Conservation (phyloP, 2,797 vertebrate species). For the Platalea minor region DNA sequence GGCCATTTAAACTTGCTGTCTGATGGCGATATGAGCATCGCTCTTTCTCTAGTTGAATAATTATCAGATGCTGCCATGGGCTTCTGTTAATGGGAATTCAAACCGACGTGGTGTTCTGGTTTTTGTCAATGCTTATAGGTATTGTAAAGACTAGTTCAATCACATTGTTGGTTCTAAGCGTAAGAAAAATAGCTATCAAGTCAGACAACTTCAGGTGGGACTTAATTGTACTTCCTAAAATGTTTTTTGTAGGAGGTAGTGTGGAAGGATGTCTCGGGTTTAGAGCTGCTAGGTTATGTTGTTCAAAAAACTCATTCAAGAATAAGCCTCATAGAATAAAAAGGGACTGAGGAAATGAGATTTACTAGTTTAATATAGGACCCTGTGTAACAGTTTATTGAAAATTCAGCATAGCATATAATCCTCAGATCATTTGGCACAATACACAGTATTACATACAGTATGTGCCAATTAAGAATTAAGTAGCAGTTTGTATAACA, state of each 20-base stretch:
- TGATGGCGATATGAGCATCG: neutral
- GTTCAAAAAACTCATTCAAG: neutral
- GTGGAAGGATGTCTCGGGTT: neutral
- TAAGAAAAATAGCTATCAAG: neutral
- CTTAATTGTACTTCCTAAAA: neutral
- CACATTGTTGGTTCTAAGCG: neutral
- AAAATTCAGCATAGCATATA: neutral
- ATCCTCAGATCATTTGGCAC: neutral
- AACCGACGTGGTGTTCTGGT: neutral
- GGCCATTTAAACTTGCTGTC: neutral
- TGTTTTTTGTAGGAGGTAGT: neutral
- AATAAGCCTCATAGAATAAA: neutral
- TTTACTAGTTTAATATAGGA: neutral
- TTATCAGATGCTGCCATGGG: neutral
- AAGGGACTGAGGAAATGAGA: neutral
- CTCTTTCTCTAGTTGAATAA: neutral
- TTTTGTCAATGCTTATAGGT: neutral
- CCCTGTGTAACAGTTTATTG: neutral
- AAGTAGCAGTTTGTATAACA: neutral
- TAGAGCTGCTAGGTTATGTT: neutral
- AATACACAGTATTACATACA: neutral
- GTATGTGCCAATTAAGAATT: neutral
- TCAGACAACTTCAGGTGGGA: neutral
- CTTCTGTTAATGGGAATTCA: neutral
- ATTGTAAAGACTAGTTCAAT: neutral